Percentiles rank a stretch among this genome's conserved stretches.
Conservation (phyloP, 2,888 invertebrate species). For the Plebejus melissa region DNA sequence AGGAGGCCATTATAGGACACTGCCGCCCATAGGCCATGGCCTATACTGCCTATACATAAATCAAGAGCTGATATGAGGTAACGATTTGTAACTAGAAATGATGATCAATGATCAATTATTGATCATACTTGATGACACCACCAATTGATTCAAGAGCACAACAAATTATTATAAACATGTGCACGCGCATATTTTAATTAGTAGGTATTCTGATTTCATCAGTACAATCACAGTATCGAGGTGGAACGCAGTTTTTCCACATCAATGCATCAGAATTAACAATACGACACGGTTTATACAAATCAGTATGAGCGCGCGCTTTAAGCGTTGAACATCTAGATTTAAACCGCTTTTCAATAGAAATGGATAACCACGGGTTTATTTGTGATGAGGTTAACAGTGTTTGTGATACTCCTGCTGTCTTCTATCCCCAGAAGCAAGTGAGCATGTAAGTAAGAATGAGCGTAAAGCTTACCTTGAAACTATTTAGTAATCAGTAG, state of each 20-base stretch:
- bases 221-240: constrained; percentile 4
- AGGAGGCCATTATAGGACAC: too few relatives aligned
- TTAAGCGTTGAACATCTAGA: constrained; percentile 32
- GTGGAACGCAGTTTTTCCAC: constrained; percentile 43
- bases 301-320: constrained; percentile 29
- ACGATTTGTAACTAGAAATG: too few relatives aligned
- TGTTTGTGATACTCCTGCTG: background rate
- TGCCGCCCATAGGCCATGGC: too few relatives aligned
- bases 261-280: constrained; percentile 48
- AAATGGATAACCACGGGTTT: constrained; percentile 64
- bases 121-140: background rate
- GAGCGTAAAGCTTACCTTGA: background rate
- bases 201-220: background rate
- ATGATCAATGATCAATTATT: too few relatives aligned
- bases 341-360: constrained; percentile 6
- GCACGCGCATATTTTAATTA: background rate
- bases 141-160: background rate
- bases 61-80: too few relatives aligned
- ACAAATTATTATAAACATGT: background rate
- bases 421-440: background rate
- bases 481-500: background rate
- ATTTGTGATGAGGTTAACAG: constrained; percentile 43
- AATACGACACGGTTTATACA: constrained; percentile 43
- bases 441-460: background rate
- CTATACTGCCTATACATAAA: too few relatives aligned